A percentile compares a stretch with the other conserved stretches of the same genome.
These are phyloP conservation scores for Labia minor DNA, from an alignment of 2,888 invertebrate genomes.

Conservation along the genomic window DNA sequence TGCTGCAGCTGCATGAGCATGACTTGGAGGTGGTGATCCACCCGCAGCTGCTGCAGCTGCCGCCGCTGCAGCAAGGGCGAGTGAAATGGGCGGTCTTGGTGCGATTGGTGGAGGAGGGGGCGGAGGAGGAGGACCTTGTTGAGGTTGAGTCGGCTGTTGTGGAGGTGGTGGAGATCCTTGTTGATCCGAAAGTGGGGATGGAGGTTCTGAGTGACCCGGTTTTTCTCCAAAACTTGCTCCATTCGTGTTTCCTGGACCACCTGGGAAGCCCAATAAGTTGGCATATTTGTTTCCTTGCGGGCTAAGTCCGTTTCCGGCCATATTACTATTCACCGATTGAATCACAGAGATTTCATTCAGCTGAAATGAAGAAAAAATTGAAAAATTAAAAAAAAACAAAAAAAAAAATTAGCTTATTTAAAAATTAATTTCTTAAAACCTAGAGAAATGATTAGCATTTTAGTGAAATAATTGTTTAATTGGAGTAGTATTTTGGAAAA, in stretches of 20 bases:
- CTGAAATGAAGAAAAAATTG: conserved; percentile 38
- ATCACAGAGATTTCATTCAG: conserved; percentile 71
- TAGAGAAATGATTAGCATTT: no score
- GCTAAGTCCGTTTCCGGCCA: conserved; percentile 42
- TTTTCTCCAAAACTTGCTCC: conserved; percentile 20
- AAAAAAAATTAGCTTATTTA: not conserved
- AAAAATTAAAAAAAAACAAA: no score
- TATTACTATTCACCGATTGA: conserved; percentile 50
- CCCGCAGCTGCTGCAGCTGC: conserved; percentile 35
- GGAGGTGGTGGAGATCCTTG: conserved; percentile 27
- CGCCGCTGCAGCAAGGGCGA: conserved; percentile 43
- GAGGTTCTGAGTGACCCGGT: conserved; percentile 22
- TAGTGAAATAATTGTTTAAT: no score
- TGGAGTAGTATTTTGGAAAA: no score
- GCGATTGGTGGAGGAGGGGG: conserved; percentile 36
- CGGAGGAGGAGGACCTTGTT: conserved; percentile 41
- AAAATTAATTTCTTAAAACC: no score
- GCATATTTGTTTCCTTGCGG: conserved; percentile 49
- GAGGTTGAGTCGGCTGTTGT: conserved; percentile 30
- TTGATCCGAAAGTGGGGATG: conserved; percentile 20
- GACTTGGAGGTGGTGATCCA: conserved; percentile 28
- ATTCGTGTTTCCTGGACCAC: conserved; percentile 29
- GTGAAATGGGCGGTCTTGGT: conserved; percentile 20
- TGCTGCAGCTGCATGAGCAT: conserved; percentile 37
- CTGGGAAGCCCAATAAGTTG: conserved; percentile 62